phyloP scores from a whole-genome alignment of 2,888 invertebrate genomes.

The Smittia aterrima region DNA sequence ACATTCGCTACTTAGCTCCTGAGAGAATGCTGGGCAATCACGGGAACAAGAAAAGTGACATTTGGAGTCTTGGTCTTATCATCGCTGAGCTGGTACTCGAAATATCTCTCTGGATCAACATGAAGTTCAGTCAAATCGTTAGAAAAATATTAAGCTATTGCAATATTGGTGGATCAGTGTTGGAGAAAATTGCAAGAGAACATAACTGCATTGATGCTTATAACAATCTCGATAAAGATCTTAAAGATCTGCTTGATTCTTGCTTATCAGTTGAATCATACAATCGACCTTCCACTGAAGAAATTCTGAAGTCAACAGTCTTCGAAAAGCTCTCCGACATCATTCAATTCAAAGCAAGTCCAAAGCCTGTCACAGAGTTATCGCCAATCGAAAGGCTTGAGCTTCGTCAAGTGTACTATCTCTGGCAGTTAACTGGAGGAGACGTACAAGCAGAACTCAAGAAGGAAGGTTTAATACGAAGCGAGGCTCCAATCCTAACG shows the following conservation, averaged over 20 bases:
- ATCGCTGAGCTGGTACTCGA: conserved; percentile 75
- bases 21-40: conserved; percentile 69
- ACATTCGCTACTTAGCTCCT: conserved; percentile 77
- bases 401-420: conserved; percentile 73
- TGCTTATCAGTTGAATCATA: conserved; percentile 69
- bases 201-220: conserved; percentile 66
- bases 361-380: conserved; percentile 50
- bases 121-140: conserved; percentile 70
- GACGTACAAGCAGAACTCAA: conserved; percentile 88
- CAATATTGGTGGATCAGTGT: conserved; percentile 51
- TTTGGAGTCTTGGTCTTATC: conserved; percentile 94
- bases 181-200: conserved; percentile 75
- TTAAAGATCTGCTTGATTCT: conserved; percentile 65
- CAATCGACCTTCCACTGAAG: conserved; percentile 60
- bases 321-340: conserved; percentile 55
- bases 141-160: conserved; percentile 67
- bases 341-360: conserved; percentile 47
- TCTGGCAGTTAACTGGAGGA: conserved; percentile 95
- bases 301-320: conserved; percentile 58
- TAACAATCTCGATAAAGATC: conserved; percentile 46
- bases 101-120: conserved; percentile 67
- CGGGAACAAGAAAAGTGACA: conserved; percentile 77
- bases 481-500: conserved; percentile 76
- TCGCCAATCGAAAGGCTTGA: conserved; percentile 54
- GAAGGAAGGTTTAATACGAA: conserved; percentile 85